Base-by-base conservation (phyloP, 1,140 invertebrate species). In the Drosophila fuyamai region DNA sequence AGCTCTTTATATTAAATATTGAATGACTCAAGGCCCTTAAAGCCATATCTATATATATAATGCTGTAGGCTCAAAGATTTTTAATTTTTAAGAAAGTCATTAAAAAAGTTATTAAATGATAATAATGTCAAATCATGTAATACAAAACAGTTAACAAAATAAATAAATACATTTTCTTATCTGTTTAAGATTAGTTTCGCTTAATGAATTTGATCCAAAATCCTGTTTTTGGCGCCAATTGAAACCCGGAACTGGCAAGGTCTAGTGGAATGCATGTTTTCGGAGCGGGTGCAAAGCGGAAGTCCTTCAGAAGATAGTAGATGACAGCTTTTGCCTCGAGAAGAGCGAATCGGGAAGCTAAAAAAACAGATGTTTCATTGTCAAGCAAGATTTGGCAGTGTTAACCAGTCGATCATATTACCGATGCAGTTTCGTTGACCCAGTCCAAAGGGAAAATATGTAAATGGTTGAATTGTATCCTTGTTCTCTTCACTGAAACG, bases 341-440 rank as follows among this genome's bases (percentile, higher is more conserved):
- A 7, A 94, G 55, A 36, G 93, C 93, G 61, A 93, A 94, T 23
- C 93, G 89, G 0, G 94, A 94, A 43, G 90, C 93, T 92, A 8
- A 14, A 57, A 44, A 29, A 13, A 18, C 6, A 0, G 5, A 12
- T 1, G 14, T 16, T n/a, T 27, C 12, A 16, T 0, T 23, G 36
- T 23, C 9, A 14, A 12, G 5, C 6, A 14, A 0, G 38, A n/a
- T 5, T 36, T 0, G 10, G 0, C 40, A 0, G 14, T 2, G 5
- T 4, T 5, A 4, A 7, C 29, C 29, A 1, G 10, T 8, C 4
- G 7, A 36, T 4, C 5, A 10, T 77, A 76, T 90, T 66, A 93
- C 94, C 95, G 48, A 95, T 94, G 80, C 95, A 96, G 78, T 93
- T 94, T 27, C 95, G 92, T 3, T 94, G 95, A 9, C 95, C 95